Percentiles rank a stretch among this genome's conserved stretches.
These are phyloP conservation scores for Drosophila insularis DNA, from an alignment of 1,140 invertebrate species.

Conservation along the genomic window DNA sequence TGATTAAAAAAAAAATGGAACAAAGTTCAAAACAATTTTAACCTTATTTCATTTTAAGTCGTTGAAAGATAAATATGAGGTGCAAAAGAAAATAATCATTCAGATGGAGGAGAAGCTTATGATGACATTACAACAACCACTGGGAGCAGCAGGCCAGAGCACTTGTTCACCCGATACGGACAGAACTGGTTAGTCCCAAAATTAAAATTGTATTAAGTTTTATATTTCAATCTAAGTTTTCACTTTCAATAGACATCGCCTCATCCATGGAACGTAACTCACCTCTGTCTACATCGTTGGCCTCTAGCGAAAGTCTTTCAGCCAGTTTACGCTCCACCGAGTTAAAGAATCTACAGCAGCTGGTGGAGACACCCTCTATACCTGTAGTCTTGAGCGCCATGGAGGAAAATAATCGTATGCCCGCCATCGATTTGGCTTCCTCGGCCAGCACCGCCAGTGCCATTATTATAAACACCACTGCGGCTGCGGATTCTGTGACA, in stretches of 20 bases:
- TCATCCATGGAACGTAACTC: slow-evolving; percentile 83
- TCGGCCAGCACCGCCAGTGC: slow-evolving; percentile 71
- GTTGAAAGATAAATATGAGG: slow-evolving; percentile 88
- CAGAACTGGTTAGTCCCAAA: slow-evolving; percentile 66
- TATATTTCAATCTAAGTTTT: slow-evolving; percentile 45
- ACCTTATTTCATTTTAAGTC: slow-evolving; percentile 77
- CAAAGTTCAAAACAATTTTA: too few species aligned
- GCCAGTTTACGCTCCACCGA: slow-evolving; percentile 82
- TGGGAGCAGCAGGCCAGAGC: slow-evolving; percentile 78
- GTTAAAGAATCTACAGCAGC: slow-evolving; percentile 83
- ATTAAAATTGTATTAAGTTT: not conserved
- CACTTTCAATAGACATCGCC: slow-evolving; percentile 81
- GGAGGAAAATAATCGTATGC: slow-evolving; percentile 51
- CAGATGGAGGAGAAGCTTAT: slow-evolving; percentile 87
- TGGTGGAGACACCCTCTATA: slow-evolving; percentile 68
- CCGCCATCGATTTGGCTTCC: slow-evolving; percentile 66
- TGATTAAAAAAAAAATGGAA: slow-evolving; percentile 26
- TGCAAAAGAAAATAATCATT: slow-evolving; percentile 87
- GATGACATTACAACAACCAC: slow-evolving; percentile 83
- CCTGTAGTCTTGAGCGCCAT: slow-evolving; percentile 48
- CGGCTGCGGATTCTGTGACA: slow-evolving; percentile 31
- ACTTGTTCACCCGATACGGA: slow-evolving; percentile 79
- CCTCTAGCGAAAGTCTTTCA: slow-evolving; percentile 84
- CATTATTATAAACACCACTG: slow-evolving; percentile 53
- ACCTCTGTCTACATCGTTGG: slow-evolving; percentile 84